Evolutionary conservation across 2,797 vertebrate species (phyloP), one percentile per base, ranked within the genome.

Genomic region (Pterois miles): DNA sequence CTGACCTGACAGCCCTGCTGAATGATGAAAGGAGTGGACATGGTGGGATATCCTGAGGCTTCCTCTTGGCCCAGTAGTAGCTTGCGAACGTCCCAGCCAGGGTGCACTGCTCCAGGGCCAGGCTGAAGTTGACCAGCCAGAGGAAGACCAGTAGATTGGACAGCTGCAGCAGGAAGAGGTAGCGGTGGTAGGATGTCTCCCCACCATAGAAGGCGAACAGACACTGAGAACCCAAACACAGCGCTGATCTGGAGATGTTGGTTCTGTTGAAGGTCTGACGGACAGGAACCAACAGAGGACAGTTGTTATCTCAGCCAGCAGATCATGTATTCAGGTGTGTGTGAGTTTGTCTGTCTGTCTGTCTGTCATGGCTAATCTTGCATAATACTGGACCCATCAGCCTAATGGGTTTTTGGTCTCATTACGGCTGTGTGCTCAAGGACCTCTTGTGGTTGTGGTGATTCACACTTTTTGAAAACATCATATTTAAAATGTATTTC

Each of bases 1-100:
- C 62, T 87, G 84, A 98, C 97, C 97, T 93, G 92, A 98, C 79
- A 33, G 97, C 95, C 86, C 96, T 93, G 81, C 94, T 92, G 84
- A 99, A 98, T 0, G 98, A 94, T 53, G 94, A 94, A 64, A 96
- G 95, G 20, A 99, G 94, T 0, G 97, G 97, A 78, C 94, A 95
- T 1, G 94, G 62, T 7, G 97, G 96, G 40, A 98, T 95, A 71
- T 98, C 97, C 8, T 94, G 93, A 4, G 97, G 97, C 75, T 98
- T 99, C 54, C 90, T 95, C 74, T 86, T 94, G 77, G 97, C 96
- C 97, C 98, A 99, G 87, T 99, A 99, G 68, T 97, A 98, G 40
- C 96, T 95, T 33, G 97, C 96, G 58, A 98, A 99, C 58, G 96
- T 94, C 85, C 98, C 97, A 4, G 97, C 97, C 67, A 99, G 94